phyloP scores from a whole-genome alignment of 1,140 invertebrate species.

The Alviniconcha marisindica region DNA sequence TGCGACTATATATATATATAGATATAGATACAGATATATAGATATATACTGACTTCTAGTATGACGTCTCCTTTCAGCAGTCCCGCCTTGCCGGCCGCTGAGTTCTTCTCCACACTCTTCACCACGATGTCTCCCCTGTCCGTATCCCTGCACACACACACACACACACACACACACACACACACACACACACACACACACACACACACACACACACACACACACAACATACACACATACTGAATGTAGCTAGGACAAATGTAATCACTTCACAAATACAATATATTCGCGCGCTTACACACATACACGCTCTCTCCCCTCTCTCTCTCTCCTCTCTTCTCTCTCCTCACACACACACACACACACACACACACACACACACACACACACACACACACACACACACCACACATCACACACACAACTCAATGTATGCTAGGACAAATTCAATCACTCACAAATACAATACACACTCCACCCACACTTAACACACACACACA shows the following conservation, averaged over 20 bases:
- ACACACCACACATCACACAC: too few species aligned
- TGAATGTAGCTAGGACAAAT: too few species aligned
- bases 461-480: too few species aligned
- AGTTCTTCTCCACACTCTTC: conserved; percentile 53
- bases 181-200: conserved; percentile 23
- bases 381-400: too few species aligned
- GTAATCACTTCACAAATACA: too few species aligned
- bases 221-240: not conserved
- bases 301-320: not conserved
- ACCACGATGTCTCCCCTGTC: conserved; percentile 50
- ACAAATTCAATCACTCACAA: too few species aligned
- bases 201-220: not conserved
- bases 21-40: not conserved
- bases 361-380: too few species aligned
- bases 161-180: not conserved
- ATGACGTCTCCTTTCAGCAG: conserved; percentile 51
- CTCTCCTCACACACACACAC: too few species aligned
- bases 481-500: too few species aligned
- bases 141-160: conserved; percentile 42
- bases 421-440: too few species aligned
- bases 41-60: conserved; percentile 45
- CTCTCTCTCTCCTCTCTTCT: too few species aligned
- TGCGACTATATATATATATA: not conserved
- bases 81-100: conserved; percentile 56
- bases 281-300: too few species aligned